Evolutionary conservation across 1,140 invertebrate species (phyloP).

Genomic region (Ceratitis capitata): DNA sequence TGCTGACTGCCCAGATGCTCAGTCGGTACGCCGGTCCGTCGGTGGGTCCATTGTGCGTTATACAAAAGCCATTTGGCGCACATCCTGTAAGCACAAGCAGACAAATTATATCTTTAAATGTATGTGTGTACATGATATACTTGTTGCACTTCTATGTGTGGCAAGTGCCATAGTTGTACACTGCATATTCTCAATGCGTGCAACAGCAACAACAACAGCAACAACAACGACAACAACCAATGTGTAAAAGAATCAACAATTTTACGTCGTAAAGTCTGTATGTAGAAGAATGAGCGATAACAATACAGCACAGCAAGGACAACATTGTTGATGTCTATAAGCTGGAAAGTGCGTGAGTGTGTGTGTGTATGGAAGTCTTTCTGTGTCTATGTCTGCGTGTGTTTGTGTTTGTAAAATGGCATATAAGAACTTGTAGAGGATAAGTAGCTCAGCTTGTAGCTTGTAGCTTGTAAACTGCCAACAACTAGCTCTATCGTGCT

Average conservation of each 20-base stretch:
- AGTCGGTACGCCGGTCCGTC: too few species aligned
- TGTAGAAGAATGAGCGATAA: not conserved
- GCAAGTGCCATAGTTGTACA: not conserved
- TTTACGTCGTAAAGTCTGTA: not conserved
- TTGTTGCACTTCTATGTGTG: not conserved
- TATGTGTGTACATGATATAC: not conserved
- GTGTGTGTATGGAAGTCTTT: too few species aligned
- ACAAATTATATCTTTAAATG: not conserved
- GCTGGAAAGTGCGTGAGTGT: not conserved
- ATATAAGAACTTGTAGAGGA: not conserved
- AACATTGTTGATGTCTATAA: not conserved
- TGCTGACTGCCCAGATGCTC: too few species aligned
- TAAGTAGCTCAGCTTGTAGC: not conserved
- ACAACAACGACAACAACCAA: not conserved
- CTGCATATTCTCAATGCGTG: not conserved
- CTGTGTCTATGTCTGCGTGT: not conserved
- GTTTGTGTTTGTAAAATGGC: not conserved
- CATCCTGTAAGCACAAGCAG: not conserved
- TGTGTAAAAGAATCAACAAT: not conserved
- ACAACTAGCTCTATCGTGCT: too few species aligned
- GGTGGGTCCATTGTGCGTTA: not conserved
- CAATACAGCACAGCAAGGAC: not conserved
- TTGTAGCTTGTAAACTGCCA: too few species aligned
- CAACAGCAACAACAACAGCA: not conserved
- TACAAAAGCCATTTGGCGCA: not conserved